Evolutionary conservation across 2,797 vertebrate species (phyloP).

Genomic region (Apodemus agrarius): DNA sequence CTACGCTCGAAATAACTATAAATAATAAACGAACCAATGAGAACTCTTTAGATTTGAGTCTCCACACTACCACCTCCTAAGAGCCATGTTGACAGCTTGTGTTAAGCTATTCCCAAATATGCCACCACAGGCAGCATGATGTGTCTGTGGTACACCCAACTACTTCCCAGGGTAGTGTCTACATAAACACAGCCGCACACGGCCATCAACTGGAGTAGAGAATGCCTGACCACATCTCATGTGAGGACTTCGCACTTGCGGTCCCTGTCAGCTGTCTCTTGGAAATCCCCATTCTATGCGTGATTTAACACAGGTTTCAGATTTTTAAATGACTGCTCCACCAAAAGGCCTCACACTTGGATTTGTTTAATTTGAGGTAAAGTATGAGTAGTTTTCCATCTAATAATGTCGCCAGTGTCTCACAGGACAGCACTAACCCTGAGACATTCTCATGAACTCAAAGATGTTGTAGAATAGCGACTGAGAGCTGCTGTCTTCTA

Average conservation of each 20-base stretch:
- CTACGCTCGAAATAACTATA: not conserved
- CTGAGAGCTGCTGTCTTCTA: not conserved
- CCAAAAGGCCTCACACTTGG: not conserved
- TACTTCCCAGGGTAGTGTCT: not conserved
- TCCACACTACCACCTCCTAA: not conserved
- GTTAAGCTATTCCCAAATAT: not conserved
- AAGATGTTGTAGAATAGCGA: not conserved
- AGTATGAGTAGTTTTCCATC: not conserved
- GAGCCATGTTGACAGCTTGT: not conserved
- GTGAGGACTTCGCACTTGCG: not conserved
- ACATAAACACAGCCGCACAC: not conserved
- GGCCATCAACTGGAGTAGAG: not conserved
- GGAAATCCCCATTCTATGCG: not conserved
- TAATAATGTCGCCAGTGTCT: not conserved
- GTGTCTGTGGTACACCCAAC: not conserved
- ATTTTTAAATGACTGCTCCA: not conserved
- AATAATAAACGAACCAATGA: not conserved
- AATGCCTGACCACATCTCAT: not conserved
- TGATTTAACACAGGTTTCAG: not conserved
- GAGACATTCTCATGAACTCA: not conserved
- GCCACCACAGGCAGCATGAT: too few species aligned
- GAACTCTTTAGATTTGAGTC: not conserved
- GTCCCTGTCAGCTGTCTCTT: not conserved
- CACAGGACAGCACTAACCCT: not conserved
- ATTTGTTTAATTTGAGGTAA: slow-evolving; percentile 33